These are phyloP conservation scores for Brachypterus glaber DNA, from an alignment of 2,888 invertebrate genomes.

Conservation along the genomic window DNA sequence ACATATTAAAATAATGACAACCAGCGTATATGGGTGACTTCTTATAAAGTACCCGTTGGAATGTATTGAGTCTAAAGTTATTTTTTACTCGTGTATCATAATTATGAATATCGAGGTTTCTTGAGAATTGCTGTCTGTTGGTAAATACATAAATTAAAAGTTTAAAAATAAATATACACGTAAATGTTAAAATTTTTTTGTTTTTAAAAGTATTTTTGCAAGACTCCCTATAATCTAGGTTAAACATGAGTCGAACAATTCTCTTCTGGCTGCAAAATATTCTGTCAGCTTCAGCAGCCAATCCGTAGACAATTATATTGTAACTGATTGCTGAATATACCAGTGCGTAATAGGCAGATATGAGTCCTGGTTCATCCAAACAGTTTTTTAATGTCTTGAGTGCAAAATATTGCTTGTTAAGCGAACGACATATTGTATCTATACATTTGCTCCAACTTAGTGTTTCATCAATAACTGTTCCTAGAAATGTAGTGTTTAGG, in stretches of 20 bases:
- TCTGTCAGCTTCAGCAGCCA: background rate
- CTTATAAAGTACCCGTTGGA: background rate
- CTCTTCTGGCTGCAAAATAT: background rate
- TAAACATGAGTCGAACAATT: background rate
- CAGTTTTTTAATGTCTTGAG: too few species aligned
- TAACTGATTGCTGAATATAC: slow-evolving; percentile 3
- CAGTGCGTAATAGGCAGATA: background rate
- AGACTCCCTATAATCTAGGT: background rate
- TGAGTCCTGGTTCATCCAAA: background rate
- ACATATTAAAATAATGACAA: background rate
- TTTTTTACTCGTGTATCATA: background rate
- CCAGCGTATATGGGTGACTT: background rate
- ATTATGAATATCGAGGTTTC: background rate
- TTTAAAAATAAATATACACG: background rate
- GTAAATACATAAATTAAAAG: background rate
- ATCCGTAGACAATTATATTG: background rate
- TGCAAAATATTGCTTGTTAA: slow-evolving; percentile 5
- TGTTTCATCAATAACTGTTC: slow-evolving; percentile 3
- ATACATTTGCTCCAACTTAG: slow-evolving; percentile 3
- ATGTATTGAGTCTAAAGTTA: background rate
- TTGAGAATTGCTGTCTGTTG: background rate
- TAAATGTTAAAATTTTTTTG: background rate
- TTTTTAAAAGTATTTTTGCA: background rate
- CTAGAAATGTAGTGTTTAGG: background rate
- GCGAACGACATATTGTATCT: background rate